Conservation (phyloP, 2,113 vertebrate genomes). For the Cynoglossus semilaevis region DNA sequence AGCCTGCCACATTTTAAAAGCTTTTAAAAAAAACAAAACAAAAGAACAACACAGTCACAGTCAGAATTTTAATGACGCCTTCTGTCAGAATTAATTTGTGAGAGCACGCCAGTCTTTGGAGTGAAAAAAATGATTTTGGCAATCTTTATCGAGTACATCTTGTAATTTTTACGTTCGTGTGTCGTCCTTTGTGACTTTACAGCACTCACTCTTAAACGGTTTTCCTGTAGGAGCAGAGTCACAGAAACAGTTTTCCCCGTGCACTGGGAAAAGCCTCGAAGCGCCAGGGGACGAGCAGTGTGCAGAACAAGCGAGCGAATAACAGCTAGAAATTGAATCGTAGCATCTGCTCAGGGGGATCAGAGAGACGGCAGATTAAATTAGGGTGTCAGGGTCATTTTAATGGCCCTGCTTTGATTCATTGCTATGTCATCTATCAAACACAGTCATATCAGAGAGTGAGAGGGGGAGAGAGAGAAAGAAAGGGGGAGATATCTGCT, state of each 20-base stretch:
- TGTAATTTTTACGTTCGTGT: no score
- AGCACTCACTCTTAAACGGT: constrained; percentile 34
- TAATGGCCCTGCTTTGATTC: constrained; percentile 61
- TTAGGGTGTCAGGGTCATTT: constrained; percentile 67
- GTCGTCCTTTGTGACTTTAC: constrained; percentile 23
- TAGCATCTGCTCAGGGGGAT: constrained; percentile 64
- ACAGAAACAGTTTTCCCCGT: constrained; percentile 41
- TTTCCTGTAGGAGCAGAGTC: constrained; percentile 30
- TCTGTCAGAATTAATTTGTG: neutral
- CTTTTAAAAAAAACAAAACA: constrained; percentile 6
- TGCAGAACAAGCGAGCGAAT: constrained; percentile 48
- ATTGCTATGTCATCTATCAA: constrained; percentile 57
- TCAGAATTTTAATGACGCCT: no score
- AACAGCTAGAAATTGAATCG: constrained; percentile 66
- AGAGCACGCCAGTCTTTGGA: constrained; percentile 24
- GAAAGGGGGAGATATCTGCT: constrained; percentile 19
- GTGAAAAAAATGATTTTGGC: constrained; percentile 24
- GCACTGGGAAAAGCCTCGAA: constrained; percentile 29
- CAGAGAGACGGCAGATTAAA: constrained; percentile 65
- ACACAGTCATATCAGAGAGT: constrained; percentile 48
- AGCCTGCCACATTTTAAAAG: neutral
- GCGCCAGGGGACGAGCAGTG: constrained; percentile 42
- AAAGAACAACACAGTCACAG: no score
- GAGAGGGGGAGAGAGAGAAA: no score
- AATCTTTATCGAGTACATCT: constrained; percentile 42